phyloP scores from a whole-genome alignment of 1,140 invertebrate genomes.

The Dufourea novaeangliae region DNA sequence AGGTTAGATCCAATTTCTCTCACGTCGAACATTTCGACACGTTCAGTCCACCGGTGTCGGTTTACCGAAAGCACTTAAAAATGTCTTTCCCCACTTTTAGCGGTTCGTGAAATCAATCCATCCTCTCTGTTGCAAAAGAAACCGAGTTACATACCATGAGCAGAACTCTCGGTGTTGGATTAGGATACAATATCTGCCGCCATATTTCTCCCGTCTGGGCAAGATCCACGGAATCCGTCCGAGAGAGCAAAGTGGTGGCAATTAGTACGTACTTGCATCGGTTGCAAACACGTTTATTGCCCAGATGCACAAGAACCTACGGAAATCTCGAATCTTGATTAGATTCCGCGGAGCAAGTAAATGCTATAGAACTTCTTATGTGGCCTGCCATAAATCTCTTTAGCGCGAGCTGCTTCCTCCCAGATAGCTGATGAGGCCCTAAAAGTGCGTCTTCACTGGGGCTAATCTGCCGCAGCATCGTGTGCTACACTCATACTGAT shows the following conservation, averaged over 20 bases:
- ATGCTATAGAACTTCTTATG: constrained; percentile 51
- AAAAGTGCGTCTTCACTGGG: not conserved
- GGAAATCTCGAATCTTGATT: constrained; percentile 48
- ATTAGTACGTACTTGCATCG: constrained; percentile 27
- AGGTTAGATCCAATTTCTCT: no score
- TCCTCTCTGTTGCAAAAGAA: not conserved
- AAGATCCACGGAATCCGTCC: not conserved
- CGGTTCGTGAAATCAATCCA: no score
- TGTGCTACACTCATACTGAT: no score
- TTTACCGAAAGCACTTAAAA: no score
- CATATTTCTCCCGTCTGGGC: not conserved
- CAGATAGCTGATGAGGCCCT: not conserved
- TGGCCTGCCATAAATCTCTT: constrained; percentile 53
- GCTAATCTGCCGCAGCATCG: not conserved
- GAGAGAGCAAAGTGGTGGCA: not conserved
- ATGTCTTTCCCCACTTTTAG: no score
- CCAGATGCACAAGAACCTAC: not conserved
- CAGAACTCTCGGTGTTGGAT: not conserved
- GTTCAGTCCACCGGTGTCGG: no score
- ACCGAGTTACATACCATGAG: not conserved
- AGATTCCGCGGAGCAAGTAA: constrained; percentile 48
- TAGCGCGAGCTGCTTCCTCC: constrained; percentile 5
- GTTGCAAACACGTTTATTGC: constrained; percentile 24
- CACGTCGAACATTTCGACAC: no score
- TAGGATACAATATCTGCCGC: not conserved